These are phyloP conservation scores for Sphaerophoria rueppellii DNA, from an alignment of 2,888 invertebrate species.

Conservation along the genomic window DNA sequence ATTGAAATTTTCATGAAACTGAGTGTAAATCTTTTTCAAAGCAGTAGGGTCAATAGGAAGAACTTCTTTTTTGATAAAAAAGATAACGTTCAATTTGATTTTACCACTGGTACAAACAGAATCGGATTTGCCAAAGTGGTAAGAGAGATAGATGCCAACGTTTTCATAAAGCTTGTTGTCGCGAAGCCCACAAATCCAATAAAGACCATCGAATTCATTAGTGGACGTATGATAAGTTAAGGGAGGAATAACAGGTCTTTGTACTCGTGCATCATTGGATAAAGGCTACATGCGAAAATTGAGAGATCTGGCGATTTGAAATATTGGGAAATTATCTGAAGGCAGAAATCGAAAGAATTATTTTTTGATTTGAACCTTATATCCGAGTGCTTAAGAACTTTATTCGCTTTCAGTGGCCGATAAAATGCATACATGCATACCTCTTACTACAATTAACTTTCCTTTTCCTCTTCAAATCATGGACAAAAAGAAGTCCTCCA, in stretches of 20 bases:
- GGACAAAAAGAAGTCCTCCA: no score
- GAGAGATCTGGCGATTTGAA: no score
- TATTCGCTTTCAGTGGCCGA: no score
- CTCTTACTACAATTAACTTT: no score
- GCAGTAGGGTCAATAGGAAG: neutral
- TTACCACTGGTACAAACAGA: neutral
- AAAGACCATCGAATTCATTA: slow-evolving; percentile 3
- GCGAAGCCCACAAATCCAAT: neutral
- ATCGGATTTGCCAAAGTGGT: neutral
- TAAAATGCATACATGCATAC: no score
- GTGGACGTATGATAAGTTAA: neutral
- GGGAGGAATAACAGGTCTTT: neutral
- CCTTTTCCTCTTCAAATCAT: no score
- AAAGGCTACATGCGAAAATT: no score
- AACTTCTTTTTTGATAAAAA: neutral
- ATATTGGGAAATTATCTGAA: no score
- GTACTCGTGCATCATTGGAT: no score
- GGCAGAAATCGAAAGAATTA: no score
- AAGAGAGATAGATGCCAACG: neutral
- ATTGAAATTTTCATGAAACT: neutral
- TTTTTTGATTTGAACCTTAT: no score
- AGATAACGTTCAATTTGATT: neutral
- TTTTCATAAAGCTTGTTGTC: neutral
- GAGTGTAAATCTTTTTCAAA: neutral
- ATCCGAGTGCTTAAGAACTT: no score